Conservation (phyloP, 2,888 invertebrate genomes). For the Falcaria lacertinaria region DNA sequence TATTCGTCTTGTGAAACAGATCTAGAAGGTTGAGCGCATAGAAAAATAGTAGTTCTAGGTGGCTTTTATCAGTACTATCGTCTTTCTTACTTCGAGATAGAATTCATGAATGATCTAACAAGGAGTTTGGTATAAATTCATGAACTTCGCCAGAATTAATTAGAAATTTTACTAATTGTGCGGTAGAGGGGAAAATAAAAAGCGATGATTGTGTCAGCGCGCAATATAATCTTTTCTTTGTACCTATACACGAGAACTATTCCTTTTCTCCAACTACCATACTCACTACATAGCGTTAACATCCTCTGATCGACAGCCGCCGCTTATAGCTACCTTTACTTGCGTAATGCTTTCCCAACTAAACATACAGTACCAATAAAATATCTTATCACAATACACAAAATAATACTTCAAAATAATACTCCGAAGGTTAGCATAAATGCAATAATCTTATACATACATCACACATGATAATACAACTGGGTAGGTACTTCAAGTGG, state of each 20-base stretch:
- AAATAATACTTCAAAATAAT: conserved; percentile 77
- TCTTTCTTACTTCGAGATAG: background rate
- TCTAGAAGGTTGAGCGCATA: conserved; percentile 50
- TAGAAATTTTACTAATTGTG: background rate
- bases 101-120: too few relatives aligned
- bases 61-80: conserved; percentile 28
- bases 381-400: conserved; percentile 72
- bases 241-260: conserved; percentile 65
- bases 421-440: conserved; percentile 67
- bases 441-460: conserved; percentile 59
- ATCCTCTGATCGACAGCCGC: conserved; percentile 56
- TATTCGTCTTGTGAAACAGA: conserved; percentile 23
- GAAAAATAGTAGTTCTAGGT: conserved; percentile 44
- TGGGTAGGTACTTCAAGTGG: too few relatives aligned
- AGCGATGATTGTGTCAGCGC: conserved; percentile 54
- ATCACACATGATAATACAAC: conserved; percentile 48
- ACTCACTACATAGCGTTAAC: conserved; percentile 69
- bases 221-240: conserved; percentile 76
- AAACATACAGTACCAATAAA: conserved; percentile 61
- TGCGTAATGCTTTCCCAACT: conserved; percentile 67
- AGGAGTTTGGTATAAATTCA: too few relatives aligned
- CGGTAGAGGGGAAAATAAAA: conserved; percentile 28
- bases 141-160: too few relatives aligned
- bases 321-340: conserved; percentile 66
- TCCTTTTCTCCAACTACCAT: conserved; percentile 53